Base-by-base conservation (phyloP, 2,888 invertebrate species). In the Polyommatus icarus region DNA sequence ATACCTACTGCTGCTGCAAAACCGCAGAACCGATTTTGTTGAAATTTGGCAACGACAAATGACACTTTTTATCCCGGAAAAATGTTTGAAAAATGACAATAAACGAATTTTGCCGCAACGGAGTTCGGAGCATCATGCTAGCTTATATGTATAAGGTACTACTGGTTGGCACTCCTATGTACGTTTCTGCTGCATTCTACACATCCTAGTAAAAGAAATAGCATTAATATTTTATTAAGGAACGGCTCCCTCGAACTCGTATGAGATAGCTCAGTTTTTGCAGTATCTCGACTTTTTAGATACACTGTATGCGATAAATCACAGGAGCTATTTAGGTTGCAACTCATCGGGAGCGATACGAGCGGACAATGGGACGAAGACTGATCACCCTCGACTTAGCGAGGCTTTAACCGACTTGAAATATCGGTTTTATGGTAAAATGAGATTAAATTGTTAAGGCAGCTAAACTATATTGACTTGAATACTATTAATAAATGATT, bases 291-390 rank as follows among this genome's bases (percentile, higher is more conserved):
- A 67, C 29, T 29, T 67, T 67, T 67, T 18, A 67, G 67, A 32
- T 67, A 67, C 67, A 67, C 29, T 32, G 15, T 67, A 67, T 3
- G 15, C 29, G 67, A 67, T 67, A 67, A 67, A 67, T 67, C 67
- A 67, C 29, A 15, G 24, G 18, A 29, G 67, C 67, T 29, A 67
- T 67, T 67, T 67, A 67, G 67, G 67, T 67, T 32, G 32, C 32
- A 67, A 67, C 29, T 67, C 67, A 67, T 67, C 67, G 67, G 67
- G 29, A 32, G 7, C 67, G 67, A 67, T 67, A 32, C 67, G 67
- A 67, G 61, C 61, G 61, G 12, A 67, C 67, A 67, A 67, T 67
- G 32, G 29, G 67, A 67, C 29, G 67, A 29, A 67, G 67, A 67
- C 67, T 67, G 67, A 67, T 67, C 67, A 67, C 67, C 15, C 15